Conservation (phyloP, 1,140 invertebrate genomes). For the Protaetia brevitarsis region DNA sequence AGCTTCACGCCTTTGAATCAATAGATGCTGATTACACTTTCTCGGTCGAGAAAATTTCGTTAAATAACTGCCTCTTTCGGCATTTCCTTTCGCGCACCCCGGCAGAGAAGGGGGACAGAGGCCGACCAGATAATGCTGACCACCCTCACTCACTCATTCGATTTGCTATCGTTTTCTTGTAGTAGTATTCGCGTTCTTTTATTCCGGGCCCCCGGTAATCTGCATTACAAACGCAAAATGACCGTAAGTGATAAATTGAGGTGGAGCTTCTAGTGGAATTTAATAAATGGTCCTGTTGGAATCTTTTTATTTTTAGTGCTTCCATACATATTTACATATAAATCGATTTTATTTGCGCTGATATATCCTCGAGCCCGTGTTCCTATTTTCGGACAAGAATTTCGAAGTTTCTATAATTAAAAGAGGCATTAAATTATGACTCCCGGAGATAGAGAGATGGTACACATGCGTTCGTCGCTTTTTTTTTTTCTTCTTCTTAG, state of each 20-base stretch:
- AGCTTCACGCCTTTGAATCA: conserved; percentile 11
- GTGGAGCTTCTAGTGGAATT: background rate
- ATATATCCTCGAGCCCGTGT: no score
- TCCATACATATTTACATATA: background rate
- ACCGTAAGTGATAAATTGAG: conserved; percentile 10
- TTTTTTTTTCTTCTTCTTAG: no score
- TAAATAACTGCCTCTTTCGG: conserved; percentile 10
- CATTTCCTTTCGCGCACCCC: background rate
- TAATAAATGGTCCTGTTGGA: background rate
- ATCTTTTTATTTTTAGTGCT: no score
- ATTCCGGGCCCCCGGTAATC: background rate
- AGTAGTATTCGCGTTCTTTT: background rate
- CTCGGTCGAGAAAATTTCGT: background rate
- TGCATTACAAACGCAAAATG: conserved; percentile 13
- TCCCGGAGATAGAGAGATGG: no score
- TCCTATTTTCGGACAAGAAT: no score
- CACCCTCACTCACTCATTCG: conserved; percentile 3
- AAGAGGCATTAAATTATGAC: no score
- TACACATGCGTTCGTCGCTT: no score
- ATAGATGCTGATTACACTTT: conserved; percentile 12
- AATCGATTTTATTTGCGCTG: background rate
- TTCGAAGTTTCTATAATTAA: no score
- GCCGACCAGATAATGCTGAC: conserved; percentile 15
- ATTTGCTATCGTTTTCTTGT: conserved; percentile 6
- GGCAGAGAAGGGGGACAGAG: conserved; percentile 10